Percentiles rank a stretch among this genome's conserved stretches.
Conservation (phyloP, 2,113 vertebrate species). For the Nansenia antarctica region DNA sequence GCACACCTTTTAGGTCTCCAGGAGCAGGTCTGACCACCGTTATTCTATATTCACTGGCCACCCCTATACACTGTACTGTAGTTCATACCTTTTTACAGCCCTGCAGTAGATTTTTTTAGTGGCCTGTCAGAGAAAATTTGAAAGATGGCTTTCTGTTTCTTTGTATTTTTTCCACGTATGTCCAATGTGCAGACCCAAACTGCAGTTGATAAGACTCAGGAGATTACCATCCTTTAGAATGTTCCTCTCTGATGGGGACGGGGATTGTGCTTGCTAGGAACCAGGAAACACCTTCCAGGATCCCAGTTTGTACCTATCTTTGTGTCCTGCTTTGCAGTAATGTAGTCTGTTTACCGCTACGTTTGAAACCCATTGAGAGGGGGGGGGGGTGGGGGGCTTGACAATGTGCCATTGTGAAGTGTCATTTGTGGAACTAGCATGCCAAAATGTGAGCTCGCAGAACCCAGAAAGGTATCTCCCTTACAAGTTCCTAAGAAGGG, state of each 20-base stretch:
- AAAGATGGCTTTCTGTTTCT: not conserved
- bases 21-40: no score
- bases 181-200: not conserved
- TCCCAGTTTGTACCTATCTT: not conserved
- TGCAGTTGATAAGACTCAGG: not conserved
- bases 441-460: slow-evolving; percentile 25
- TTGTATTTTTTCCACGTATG: not conserved
- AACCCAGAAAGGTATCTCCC: slow-evolving; percentile 7
- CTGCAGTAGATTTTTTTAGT: not conserved
- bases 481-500: not conserved
- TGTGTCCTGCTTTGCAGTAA: slow-evolving; percentile 2
- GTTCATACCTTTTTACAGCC: no score
- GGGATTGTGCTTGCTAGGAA: not conserved
- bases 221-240: no score
- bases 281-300: not conserved
- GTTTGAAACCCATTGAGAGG: not conserved
- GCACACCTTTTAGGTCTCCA: no score
- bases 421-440: slow-evolving; percentile 34
- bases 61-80: no score
- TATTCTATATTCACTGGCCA: no score
- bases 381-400: not conserved
- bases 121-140: not conserved
- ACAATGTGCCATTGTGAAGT: slow-evolving; percentile 30
- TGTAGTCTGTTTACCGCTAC: slow-evolving; percentile 22
- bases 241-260: no score